A percentile compares a stretch with the other conserved stretches of the same genome.
phyloP scores from a whole-genome alignment of 2,797 vertebrate genomes.

The Poecile montanus region DNA sequence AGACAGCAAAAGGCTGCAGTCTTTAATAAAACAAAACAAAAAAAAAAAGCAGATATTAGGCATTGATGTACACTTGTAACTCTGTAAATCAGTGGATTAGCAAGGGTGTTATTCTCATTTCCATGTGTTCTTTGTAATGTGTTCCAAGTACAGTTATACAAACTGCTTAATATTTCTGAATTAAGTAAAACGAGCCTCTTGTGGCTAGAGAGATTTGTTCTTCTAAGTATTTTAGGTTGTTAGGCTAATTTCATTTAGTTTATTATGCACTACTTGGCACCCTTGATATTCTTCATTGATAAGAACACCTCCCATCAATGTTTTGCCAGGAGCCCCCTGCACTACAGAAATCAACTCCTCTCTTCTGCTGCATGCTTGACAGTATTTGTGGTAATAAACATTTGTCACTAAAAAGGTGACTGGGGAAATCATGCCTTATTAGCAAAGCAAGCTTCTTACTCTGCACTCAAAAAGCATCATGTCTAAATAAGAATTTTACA shows the following conservation, averaged over 20 bases:
- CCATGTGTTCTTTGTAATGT: not conserved
- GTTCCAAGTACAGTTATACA: not conserved
- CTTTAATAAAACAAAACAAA: not conserved
- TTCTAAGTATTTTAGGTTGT: conserved; percentile 5
- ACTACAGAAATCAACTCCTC: not conserved
- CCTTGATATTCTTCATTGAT: not conserved
- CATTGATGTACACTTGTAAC: not conserved
- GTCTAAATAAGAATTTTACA: conserved; percentile 5
- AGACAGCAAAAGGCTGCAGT: not conserved
- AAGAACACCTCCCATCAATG: not conserved
- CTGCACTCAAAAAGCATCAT: not conserved
- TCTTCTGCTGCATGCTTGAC: not conserved
- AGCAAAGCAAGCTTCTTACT: not conserved
- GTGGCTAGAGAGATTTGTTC: conserved; percentile 15
- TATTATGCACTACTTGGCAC: not conserved
- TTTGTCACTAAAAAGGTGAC: not conserved
- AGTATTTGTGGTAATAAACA: not conserved
- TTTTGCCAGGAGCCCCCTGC: not conserved
- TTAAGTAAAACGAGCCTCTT: not conserved
- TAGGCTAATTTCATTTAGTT: conserved; percentile 50
- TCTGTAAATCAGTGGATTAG: not conserved
- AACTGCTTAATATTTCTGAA: not conserved
- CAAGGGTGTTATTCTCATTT: not conserved
- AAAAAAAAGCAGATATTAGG: not conserved
- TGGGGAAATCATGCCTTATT: not conserved